A percentile compares a stretch with the other conserved stretches of the same genome.
phyloP scores from a whole-genome alignment of 1,140 invertebrate species.

The Cheumatopsyche charites region DNA sequence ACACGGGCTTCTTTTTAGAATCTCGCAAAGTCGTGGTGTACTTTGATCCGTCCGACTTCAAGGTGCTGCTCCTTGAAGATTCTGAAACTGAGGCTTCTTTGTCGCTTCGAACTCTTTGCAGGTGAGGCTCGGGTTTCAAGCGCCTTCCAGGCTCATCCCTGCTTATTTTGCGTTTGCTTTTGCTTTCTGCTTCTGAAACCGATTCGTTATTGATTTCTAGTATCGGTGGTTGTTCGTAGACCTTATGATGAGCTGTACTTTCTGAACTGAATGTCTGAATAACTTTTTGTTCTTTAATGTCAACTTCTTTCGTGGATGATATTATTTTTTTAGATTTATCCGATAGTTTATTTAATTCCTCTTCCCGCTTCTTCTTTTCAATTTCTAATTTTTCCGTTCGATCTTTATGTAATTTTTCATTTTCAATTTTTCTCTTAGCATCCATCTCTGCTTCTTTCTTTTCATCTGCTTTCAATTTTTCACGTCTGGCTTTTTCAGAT shows the following conservation, averaged over 20 bases:
- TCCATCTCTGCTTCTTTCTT: background rate
- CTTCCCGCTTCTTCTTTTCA: background rate
- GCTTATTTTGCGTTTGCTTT: background rate
- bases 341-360: background rate
- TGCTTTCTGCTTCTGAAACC: background rate
- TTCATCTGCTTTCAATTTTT: background rate
- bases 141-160: background rate
- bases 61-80: constrained; percentile 35
- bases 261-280: constrained; percentile 8
- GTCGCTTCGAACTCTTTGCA: background rate
- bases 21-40: constrained; percentile 53
- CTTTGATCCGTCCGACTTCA: constrained; percentile 41
- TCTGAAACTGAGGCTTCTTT: constrained; percentile 13
- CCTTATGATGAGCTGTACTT: background rate
- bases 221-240: background rate
- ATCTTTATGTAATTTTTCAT: constrained; percentile 11
- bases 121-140: background rate
- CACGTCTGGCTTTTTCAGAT: too few species aligned
- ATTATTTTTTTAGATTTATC: background rate
- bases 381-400: background rate
- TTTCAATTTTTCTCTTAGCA: background rate
- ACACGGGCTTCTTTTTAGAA: constrained; percentile 73
- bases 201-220: too few species aligned
- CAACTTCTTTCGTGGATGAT: background rate
- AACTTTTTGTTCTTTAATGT: background rate